Percentiles rank a stretch among this genome's conserved stretches.
These are phyloP conservation scores for Ptychoptera albimana DNA, from an alignment of 2,888 invertebrate genomes.

Conservation along the genomic window DNA sequence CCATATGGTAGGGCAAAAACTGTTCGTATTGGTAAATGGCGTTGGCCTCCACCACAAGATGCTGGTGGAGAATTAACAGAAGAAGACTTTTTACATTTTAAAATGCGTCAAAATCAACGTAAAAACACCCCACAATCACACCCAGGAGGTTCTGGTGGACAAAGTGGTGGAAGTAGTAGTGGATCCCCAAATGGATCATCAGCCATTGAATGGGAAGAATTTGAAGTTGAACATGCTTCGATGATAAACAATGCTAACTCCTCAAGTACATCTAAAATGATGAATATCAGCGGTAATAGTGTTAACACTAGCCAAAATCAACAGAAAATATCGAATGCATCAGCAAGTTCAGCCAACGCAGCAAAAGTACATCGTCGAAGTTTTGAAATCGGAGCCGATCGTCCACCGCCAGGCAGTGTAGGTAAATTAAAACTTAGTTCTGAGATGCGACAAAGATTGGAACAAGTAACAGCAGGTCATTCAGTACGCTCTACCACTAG, in stretches of 20 bases:
- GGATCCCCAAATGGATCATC: slow-evolving; percentile 30
- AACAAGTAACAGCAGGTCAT: slow-evolving; percentile 77
- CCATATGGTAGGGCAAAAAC: slow-evolving; percentile 89
- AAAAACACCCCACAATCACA: slow-evolving; percentile 60
- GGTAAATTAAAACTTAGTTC: slow-evolving; percentile 81
- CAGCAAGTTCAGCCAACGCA: slow-evolving; percentile 10
- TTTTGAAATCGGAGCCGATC: slow-evolving; percentile 66
- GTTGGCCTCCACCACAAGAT: slow-evolving; percentile 82
- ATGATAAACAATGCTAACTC: neutral
- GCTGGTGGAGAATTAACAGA: slow-evolving; percentile 52
- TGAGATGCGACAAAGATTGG: slow-evolving; percentile 80
- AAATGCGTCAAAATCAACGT: slow-evolving; percentile 65
- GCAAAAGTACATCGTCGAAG: slow-evolving; percentile 33
- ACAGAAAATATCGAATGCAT: slow-evolving; percentile 6
- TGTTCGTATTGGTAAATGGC: slow-evolving; percentile 88
- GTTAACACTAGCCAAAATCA: slow-evolving; percentile 6
- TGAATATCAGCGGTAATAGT: slow-evolving; percentile 6
- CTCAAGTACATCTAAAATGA: slow-evolving; percentile 5
- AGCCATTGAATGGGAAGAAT: slow-evolving; percentile 71
- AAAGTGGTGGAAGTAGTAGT: slow-evolving; percentile 17
- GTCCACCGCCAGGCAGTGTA: slow-evolving; percentile 73
- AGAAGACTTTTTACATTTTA: slow-evolving; percentile 77
- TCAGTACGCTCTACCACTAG: slow-evolving; percentile 66
- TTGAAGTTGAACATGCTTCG: slow-evolving; percentile 44
- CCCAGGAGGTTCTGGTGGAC: slow-evolving; percentile 9